Evolutionary conservation across 2,113 vertebrate genomes (phyloP), one percentile per base, ranked within the genome.

Genomic region (Pipa parva): DNA sequence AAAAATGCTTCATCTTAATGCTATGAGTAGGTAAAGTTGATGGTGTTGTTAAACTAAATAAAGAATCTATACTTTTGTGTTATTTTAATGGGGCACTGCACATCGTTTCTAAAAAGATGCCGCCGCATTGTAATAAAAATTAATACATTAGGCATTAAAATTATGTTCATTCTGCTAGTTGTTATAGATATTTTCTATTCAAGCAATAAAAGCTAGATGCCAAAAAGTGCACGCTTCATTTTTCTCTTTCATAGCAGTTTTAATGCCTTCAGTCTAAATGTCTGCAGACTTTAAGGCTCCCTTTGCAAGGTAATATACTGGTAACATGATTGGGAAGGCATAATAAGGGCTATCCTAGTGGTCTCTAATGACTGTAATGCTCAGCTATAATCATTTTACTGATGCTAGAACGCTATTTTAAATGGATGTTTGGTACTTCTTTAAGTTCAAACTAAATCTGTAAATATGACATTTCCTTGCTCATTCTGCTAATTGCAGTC

Each of bases 381-480:
- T 45, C 5, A 70, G 50, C 28, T 54, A 58, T 74, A 71, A 72
- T 63, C 1, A 71, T 74, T 75, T 72, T 72, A 67, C 29, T 74
- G 45, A 59, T 52, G 72, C 52, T 48, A 65, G 21, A 78, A 64
- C 69, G 31, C 3, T 21, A 55, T 68, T 77, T 79, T n/a, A 74
- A 76, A 78, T 71, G 72, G 1, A 52, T n/a, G 2, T 50, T 78
- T 74, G 63, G 3, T 63, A 54, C 52, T 63, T 55, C 46, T 51
- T 61, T 72, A 76, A 71, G 3, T 77, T 78, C 66, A 72, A 75
- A 74, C 77, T 62, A 71, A 74, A 78, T 73, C 59, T 70, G 22
- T 52, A 79, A 79, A 78, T 71, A 36, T 77, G 72, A 71, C 63
- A 72, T 71, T 71, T 21, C 56, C 71, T 67, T 63, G 21, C 15